A percentile compares a stretch with the other conserved stretches of the same genome.
Conservation (phyloP, 2,113 vertebrate genomes). For the Paradoxurus hermaphroditus region DNA sequence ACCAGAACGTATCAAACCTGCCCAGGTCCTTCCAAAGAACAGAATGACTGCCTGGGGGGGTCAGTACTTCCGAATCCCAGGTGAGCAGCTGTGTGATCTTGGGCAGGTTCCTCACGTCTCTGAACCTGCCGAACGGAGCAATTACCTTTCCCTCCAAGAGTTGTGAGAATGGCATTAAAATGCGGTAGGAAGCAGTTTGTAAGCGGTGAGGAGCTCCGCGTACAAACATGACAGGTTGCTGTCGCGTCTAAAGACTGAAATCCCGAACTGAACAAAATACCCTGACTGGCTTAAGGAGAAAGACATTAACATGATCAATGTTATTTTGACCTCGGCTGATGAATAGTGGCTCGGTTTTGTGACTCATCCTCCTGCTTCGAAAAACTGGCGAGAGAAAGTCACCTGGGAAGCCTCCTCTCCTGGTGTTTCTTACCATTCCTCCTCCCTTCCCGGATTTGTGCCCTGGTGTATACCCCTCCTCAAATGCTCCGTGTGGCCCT, state of each 20-base stretch:
- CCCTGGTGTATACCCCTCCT: neutral
- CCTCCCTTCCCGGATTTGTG: neutral
- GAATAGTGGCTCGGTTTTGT: neutral
- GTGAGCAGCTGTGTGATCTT: neutral
- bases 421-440: neutral
- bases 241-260: neutral
- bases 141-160: neutral
- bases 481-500: neutral
- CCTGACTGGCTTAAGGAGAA: neutral
- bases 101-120: neutral
- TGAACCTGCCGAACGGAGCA: neutral
- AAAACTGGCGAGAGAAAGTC: neutral
- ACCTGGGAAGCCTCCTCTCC: neutral
- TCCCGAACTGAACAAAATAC: neutral
- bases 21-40: no score
- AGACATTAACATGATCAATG: neutral
- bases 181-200: neutral
- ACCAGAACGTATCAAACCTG: neutral
- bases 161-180: neutral
- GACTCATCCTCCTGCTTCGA: neutral
- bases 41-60: neutral
- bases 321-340: neutral
- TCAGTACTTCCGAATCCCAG: neutral
- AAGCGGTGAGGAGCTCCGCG: neutral
- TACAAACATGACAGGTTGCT: neutral